These are phyloP conservation scores for Microctonus aethiopoides DNA, from an alignment of 2,888 invertebrate species.

Conservation along the genomic window DNA sequence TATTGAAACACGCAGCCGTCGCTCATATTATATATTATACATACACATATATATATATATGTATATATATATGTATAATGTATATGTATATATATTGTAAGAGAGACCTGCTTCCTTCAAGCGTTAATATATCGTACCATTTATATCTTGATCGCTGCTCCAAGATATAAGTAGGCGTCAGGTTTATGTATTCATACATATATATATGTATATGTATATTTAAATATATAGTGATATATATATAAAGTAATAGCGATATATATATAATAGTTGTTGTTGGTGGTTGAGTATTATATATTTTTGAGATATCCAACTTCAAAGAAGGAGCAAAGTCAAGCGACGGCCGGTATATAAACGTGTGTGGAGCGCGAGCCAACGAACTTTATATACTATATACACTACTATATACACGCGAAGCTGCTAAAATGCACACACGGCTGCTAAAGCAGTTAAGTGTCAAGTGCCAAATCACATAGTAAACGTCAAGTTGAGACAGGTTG, in stretches of 20 bases:
- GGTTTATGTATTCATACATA: neutral
- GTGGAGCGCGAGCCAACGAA: conserved; percentile 14
- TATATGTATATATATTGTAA: no score
- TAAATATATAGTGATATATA: no score
- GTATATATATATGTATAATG: no score
- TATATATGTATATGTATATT: neutral
- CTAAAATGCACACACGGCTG: conserved; percentile 8
- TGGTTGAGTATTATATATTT: conserved; percentile 12
- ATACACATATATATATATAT: no score
- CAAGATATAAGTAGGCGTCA: conserved; percentile 18
- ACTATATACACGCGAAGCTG: no score
- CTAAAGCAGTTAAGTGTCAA: conserved; percentile 27
- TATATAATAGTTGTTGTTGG: neutral
- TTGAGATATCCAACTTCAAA: conserved; percentile 23
- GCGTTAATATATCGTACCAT: neutral
- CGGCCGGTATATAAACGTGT: neutral
- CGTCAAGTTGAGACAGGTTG: conserved; percentile 26
- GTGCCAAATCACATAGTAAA: conserved; percentile 30
- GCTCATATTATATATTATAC: neutral
- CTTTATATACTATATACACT: no score
- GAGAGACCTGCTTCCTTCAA: conserved; percentile 5
- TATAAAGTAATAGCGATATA: neutral
- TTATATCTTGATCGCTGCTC: conserved; percentile 14
- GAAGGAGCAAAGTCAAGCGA: neutral
- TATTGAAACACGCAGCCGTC: neutral